Conservation (phyloP, 2,888 invertebrate species). For the Ophion ellenae region DNA sequence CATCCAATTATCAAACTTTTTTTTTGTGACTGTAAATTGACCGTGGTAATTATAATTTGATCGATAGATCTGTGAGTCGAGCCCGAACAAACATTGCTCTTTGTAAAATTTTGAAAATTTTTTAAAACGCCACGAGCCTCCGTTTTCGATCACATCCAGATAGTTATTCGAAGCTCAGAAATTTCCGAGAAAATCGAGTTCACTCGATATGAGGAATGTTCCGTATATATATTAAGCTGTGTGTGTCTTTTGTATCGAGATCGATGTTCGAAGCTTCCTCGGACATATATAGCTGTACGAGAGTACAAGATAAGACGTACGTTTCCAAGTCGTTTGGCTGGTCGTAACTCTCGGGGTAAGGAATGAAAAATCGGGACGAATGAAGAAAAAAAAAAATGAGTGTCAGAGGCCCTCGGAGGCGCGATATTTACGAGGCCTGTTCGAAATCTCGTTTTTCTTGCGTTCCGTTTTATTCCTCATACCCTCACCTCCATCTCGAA, state of each 20-base stretch:
- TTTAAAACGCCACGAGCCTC: background rate
- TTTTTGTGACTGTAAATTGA: background rate
- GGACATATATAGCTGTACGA: slow-evolving; percentile 20
- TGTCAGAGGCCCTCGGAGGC: slow-evolving; percentile 42
- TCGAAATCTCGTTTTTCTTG: slow-evolving; percentile 58
- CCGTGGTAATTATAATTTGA: background rate
- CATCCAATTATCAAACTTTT: background rate
- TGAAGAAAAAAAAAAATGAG: slow-evolving; percentile 37
- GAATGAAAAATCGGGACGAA: slow-evolving; percentile 5
- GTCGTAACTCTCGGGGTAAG: slow-evolving; percentile 19
- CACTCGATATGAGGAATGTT: background rate
- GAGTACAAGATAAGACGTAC: slow-evolving; percentile 35
- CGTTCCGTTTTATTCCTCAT: slow-evolving; percentile 34
- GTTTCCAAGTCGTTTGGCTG: slow-evolving; percentile 22
- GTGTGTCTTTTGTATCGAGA: slow-evolving; percentile 19
- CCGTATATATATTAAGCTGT: background rate
- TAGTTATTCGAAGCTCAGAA: background rate
- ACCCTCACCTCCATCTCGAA: background rate
- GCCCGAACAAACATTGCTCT: background rate
- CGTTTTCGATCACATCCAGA: background rate
- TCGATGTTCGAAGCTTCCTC: slow-evolving; percentile 38
- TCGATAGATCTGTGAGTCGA: background rate
- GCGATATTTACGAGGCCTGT: slow-evolving; percentile 62
- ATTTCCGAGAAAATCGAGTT: background rate
- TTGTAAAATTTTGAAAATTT: background rate